Base-by-base conservation (phyloP, 2,113 vertebrate genomes). In the Clarias batrachus region DNA sequence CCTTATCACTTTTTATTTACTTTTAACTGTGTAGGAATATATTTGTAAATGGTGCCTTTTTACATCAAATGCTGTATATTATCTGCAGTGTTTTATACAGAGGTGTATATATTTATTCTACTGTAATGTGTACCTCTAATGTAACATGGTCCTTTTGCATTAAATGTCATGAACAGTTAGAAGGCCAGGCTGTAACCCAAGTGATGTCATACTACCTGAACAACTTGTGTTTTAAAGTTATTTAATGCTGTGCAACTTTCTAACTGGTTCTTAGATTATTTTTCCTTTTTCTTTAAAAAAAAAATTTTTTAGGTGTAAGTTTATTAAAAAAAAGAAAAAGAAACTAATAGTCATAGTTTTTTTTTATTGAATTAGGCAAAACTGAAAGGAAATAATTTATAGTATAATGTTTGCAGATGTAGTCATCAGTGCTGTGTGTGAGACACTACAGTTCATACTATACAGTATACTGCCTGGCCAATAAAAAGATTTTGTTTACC, bases 341-440 rank as follows among this genome's bases (percentile, higher is more conserved):
- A 78, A 65, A 79, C 73, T 86, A 86, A 85, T 80, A 33, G 30
- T 33, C 30, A 33, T 33, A 33, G 30, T 33, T 11, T 70, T 17
- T 71, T 37, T 25, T 54, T 21, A 41, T 73, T 73, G 48, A n/a
- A 77, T 56, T 56, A 8, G 37, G 25, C 12, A 25, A 76, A 48
- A 41, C 7, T 54, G 11, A 48, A 14, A 52, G 21, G 12, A 48
- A 25, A 48, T 74, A 3, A 66, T 21, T 48, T 74, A 48, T 13
- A 74, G 25, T 74, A 48, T 13, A 74, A 48, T 74, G 41, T 54
- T 27, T 56, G 74, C 2, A 52, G n/a, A n/a, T 7, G 4, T 12
- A 78, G 52, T 56, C 4, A 13, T 78, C n/a, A 59, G n/a, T 59
- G 25, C 23, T 54, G 73, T 25, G 74, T 78, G 74, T 78, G 52